Base-by-base conservation (phyloP, 2,888 invertebrate genomes). In the Pheosia tremula region DNA sequence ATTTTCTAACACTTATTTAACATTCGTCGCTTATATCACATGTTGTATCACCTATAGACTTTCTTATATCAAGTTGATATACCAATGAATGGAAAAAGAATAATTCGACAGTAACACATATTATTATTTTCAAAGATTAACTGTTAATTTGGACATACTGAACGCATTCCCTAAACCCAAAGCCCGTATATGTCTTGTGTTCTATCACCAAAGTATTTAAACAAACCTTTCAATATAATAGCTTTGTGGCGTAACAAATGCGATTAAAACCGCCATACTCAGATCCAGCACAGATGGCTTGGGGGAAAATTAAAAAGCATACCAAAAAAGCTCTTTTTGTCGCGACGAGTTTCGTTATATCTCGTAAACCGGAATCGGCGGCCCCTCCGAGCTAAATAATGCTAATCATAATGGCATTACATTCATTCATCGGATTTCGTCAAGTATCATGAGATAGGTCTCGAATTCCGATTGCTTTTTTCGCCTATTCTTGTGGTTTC, bases 361-460 rank as follows among this genome's bases (percentile, higher is more conserved):
- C 85, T 86, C 81, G 84, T 84, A 93, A 92, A 93, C 93, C 89
- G 90, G 92, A 90, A 91, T 92, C 86, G 79, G 78, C 84, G 83
- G 87, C 86, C 89, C 91, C 91, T 90, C 82, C 83, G 80, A 74
- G 77, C 79, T 81, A 85, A 90, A 91, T 92, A 91, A 92, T 91
- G 91, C 92, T 93, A 93, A 93, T 93, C 91, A 88, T 92, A 93
- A 93, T 91, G 85, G 89, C 87, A 93, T 91, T 93, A 93, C 91
- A 90, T 91, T 91, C 89, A 91, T 91, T 91, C 89, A 83, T 70
- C 74, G 89, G 86, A 89, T 90, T 88, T 89, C 87, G 87, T 92
- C 87, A 88, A 92, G 92, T 90, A 89, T 91, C 85, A 78, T 79
- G 75, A 82, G 86, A 86, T 85, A 82, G 82, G 78, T 70, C 74